Percentiles rank a stretch among this genome's conserved stretches.
Conservation (phyloP, 2,888 invertebrate species). For the Liposcelis brunnea region DNA sequence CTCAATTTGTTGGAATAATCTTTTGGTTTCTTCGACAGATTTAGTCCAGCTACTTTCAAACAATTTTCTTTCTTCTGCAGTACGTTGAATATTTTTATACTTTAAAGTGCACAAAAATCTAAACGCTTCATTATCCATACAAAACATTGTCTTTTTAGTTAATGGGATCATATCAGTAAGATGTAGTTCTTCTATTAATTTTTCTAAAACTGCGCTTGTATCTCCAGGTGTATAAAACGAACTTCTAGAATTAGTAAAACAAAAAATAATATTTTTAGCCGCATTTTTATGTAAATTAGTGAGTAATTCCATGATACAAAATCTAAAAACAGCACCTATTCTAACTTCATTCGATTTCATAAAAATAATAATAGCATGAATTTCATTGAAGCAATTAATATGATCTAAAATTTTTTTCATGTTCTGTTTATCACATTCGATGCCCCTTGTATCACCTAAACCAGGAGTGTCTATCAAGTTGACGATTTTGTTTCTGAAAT, state of each 20-base stretch:
- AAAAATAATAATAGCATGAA: background rate
- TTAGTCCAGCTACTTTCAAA: background rate
- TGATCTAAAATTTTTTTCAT: slow-evolving; percentile 2
- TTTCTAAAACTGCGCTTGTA: background rate
- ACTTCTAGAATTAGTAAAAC: background rate
- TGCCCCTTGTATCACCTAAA: background rate
- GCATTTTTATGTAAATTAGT: background rate
- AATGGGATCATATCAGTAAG: background rate
- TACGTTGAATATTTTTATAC: background rate
- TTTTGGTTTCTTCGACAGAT: background rate
- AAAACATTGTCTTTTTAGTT: background rate
- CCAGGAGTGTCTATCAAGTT: background rate
- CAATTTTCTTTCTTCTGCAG: background rate
- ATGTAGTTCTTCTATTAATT: background rate
- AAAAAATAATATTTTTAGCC: background rate
- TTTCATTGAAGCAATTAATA: background rate
- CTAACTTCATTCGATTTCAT: background rate
- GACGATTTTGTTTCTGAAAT: background rate
- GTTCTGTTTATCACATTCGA: background rate
- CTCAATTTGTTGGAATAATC: background rate
- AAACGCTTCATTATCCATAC: background rate
- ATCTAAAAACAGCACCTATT: background rate
- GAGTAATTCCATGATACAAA: background rate
- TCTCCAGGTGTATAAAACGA: background rate
- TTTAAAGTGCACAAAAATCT: background rate